These are phyloP conservation scores for Acanthisitta chloris DNA, from an alignment of 2,113 vertebrate species.

Conservation along the genomic window DNA sequence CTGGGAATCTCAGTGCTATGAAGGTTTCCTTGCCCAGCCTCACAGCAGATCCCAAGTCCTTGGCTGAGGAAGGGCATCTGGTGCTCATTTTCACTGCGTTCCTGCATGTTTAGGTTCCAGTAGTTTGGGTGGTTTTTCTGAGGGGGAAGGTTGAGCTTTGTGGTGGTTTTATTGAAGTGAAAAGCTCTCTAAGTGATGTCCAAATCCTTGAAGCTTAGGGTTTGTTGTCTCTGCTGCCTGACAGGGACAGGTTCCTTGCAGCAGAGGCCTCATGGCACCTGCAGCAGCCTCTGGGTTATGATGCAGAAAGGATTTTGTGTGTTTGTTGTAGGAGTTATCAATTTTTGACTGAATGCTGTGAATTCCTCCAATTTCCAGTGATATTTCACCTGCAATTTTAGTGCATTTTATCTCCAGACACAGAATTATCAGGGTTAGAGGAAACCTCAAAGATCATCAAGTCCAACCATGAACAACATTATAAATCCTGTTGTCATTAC, in stretches of 20 bases:
- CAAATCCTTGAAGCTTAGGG: background rate
- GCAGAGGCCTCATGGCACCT: fast-evolving
- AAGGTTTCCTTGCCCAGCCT: background rate
- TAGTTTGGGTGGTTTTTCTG: background rate
- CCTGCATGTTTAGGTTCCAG: background rate
- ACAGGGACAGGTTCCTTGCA: background rate
- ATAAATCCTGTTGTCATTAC: background rate
- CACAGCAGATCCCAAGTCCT: background rate
- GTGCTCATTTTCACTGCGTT: background rate
- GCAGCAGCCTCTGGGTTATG: background rate
- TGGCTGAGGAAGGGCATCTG: background rate
- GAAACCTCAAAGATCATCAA: too few species aligned
- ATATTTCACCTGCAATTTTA: background rate
- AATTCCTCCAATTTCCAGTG: background rate
- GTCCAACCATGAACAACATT: too few species aligned
- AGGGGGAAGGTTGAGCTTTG: background rate
- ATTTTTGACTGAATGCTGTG: background rate
- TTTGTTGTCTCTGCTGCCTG: background rate
- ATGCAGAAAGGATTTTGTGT: too few species aligned
- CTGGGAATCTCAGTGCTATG: background rate
- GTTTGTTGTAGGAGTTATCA: background rate
- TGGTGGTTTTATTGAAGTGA: background rate
- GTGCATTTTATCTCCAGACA: too few species aligned
- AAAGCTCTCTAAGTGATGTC: background rate
- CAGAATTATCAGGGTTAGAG: too few species aligned